Percentiles rank a stretch among this genome's conserved stretches.
phyloP scores from a whole-genome alignment of 2,113 vertebrate genomes.

The Podarcis cretensis region DNA sequence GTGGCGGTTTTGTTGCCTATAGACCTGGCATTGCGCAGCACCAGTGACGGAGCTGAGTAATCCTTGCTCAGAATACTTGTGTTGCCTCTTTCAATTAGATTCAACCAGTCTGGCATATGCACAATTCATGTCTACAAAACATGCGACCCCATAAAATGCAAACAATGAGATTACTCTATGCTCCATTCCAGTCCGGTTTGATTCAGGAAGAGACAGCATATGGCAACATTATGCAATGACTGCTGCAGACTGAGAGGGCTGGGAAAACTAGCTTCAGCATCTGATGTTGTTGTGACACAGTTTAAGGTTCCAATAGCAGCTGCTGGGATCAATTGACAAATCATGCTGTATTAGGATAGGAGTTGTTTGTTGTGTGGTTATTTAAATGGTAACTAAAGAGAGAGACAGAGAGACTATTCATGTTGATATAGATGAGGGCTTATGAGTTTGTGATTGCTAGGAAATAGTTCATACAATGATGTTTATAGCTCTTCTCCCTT shows the following conservation, averaged over 20 bases:
- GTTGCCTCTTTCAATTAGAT: conserved; percentile 31
- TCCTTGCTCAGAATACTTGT: background rate
- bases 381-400: background rate
- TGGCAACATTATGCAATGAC: conserved; percentile 12
- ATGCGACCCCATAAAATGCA: conserved; percentile 16
- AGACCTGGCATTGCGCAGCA: too few species aligned
- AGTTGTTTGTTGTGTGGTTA: conserved; percentile 13
- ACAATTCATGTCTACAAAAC: conserved; percentile 17
- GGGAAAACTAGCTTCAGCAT: conserved; percentile 31
- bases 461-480: background rate
- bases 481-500: background rate
- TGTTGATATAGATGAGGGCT: background rate
- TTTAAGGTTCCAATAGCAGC: conserved; percentile 30
- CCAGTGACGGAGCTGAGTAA: too few species aligned
- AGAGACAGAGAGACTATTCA: rapidly evolving
- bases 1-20: too few species aligned
- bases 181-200: conserved; percentile 36
- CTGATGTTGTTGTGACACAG: conserved; percentile 38
- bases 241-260: conserved; percentile 21
- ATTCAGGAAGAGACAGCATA: conserved; percentile 44
- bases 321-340: conserved; percentile 50
- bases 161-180: conserved; percentile 19
- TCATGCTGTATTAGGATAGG: conserved; percentile 18
- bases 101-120: background rate
- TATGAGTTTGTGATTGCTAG: background rate